A percentile compares a stretch with the other conserved stretches of the same genome.
Evolutionary conservation across 2,113 vertebrate species (phyloP).

Genomic region (Heterochromis multidens): DNA sequence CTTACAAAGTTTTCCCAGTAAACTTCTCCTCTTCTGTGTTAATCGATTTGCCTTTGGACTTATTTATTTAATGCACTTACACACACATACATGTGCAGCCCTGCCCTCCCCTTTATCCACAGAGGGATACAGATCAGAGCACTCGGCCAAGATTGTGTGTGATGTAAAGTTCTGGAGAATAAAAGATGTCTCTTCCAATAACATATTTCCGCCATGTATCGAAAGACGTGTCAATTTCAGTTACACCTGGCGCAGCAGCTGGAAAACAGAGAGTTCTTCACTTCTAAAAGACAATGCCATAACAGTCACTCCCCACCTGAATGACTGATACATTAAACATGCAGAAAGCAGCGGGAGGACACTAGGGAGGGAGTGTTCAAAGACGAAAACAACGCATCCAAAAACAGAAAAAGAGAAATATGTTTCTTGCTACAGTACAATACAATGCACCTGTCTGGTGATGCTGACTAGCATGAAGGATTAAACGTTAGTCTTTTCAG

Average conservation of each 20-base stretch:
- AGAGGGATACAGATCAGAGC: conserved; percentile 70
- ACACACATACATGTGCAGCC: conserved; percentile 27
- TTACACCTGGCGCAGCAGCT: conserved; percentile 65
- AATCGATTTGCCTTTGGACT: conserved; percentile 70
- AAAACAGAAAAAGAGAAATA: conserved; percentile 35
- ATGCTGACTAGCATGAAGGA: conserved; percentile 1
- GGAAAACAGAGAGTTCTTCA: conserved; percentile 63
- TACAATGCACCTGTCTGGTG: conserved; percentile 34
- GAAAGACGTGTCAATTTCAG: conserved; percentile 76
- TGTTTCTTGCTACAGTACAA: conserved; percentile 21
- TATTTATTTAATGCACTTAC: conserved; percentile 53
- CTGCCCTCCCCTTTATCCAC: conserved; percentile 53
- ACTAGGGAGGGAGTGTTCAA: conserved; percentile 65
- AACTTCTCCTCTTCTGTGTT: conserved; percentile 48
- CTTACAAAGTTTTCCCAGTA: conserved; percentile 19
- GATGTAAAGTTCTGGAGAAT: conserved; percentile 77
- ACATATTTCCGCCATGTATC: conserved; percentile 62
- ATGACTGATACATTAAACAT: conserved; percentile 78
- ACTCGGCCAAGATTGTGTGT: conserved; percentile 66
- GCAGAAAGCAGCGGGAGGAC: conserved; percentile 69
- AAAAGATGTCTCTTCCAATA: conserved; percentile 77
- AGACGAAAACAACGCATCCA: conserved; percentile 63
- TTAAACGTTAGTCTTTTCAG: conserved; percentile 6
- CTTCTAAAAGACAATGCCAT: conserved; percentile 69
- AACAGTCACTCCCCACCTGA: conserved; percentile 73